phyloP scores from a whole-genome alignment of 2,797 vertebrate genomes.

The Acrocephalus scirpaceus region DNA sequence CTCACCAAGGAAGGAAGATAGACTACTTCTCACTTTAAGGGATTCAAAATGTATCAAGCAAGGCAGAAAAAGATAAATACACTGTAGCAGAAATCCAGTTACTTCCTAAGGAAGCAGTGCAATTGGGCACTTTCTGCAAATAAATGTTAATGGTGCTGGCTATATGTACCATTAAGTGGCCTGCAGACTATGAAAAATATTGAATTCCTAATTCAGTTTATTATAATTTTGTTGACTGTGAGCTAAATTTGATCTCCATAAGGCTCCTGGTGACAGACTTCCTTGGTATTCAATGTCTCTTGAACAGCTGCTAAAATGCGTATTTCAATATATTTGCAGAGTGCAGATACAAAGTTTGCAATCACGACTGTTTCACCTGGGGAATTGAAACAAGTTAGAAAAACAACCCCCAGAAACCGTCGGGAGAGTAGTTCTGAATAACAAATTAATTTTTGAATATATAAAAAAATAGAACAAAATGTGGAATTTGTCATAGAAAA shows the following conservation, averaged over 20 bases:
- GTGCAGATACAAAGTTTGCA: neutral
- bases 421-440: neutral
- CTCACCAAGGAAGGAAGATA: neutral
- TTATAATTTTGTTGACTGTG: neutral
- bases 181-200: neutral
- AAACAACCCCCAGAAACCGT: neutral
- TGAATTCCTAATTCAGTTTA: neutral
- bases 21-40: neutral
- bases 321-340: neutral
- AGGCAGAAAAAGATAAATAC: neutral
- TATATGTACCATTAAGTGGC: accelerated
- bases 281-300: neutral
- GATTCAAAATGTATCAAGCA: neutral
- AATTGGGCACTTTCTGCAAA: neutral
- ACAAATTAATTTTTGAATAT: neutral
- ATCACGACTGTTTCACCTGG: neutral
- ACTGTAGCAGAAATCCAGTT: neutral
- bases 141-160: neutral
- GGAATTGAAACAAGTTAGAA: neutral
- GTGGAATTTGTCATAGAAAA: neutral
- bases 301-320: neutral
- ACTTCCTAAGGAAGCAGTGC: neutral
- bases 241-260: neutral
- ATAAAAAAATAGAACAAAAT: neutral
- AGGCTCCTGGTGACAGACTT: neutral